These are phyloP conservation scores for Drosophila atroscutellata DNA, from an alignment of 2,888 invertebrate species.

Conservation along the genomic window DNA sequence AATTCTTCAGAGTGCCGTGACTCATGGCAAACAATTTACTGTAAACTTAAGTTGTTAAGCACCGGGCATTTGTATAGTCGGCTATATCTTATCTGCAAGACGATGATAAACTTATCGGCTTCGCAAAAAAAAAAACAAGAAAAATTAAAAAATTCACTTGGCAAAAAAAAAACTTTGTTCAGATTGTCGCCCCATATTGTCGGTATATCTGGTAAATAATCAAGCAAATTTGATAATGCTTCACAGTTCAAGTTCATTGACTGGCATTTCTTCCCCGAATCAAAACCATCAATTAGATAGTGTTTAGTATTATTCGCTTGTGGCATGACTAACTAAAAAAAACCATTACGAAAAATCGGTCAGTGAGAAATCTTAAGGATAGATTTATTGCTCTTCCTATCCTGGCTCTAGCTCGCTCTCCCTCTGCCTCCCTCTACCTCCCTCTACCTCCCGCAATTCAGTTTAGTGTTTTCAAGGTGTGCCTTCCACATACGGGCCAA, in stretches of 20 bases:
- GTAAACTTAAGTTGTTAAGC: slow-evolving; percentile 23
- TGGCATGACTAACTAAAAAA: slow-evolving; percentile 23
- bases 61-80: slow-evolving; percentile 35
- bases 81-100: slow-evolving; percentile 49
- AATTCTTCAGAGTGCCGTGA: slow-evolving; percentile 33
- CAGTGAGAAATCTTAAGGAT: slow-evolving; percentile 8
- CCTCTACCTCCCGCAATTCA: slow-evolving; percentile 13
- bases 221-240: slow-evolving; percentile 13
- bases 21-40: slow-evolving; percentile 38
- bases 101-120: slow-evolving; percentile 45
- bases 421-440: background rate
- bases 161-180: slow-evolving; percentile 2
- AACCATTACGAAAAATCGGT: slow-evolving; percentile 12
- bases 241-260: slow-evolving; percentile 44
- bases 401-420: slow-evolving; percentile 6
- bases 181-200: background rate
- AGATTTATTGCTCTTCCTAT: slow-evolving; percentile 39
- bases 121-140: slow-evolving; percentile 2
- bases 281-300: background rate
- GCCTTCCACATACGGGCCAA: slow-evolving; percentile 15
- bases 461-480: slow-evolving; percentile 45
- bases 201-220: slow-evolving; percentile 2
- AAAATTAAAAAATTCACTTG: slow-evolving; percentile 11
- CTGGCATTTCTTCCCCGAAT: slow-evolving; percentile 5
- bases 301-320: background rate